These are phyloP conservation scores for Andrena bucephala DNA, from an alignment of 2,888 invertebrate species.

Conservation along the genomic window DNA sequence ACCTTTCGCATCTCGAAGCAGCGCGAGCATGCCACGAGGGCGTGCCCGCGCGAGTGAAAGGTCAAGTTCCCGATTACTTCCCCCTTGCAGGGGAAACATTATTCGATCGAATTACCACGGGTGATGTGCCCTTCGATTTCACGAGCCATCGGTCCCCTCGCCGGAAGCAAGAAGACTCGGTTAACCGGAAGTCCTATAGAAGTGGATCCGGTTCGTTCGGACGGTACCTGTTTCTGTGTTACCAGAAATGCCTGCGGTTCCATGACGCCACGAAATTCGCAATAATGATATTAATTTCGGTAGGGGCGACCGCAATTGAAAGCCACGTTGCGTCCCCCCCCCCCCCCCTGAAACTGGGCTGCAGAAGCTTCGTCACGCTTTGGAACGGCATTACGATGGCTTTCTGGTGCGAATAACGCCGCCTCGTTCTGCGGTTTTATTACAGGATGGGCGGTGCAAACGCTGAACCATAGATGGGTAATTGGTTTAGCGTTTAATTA, in stretches of 20 bases:
- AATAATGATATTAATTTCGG: slow-evolving; percentile 39
- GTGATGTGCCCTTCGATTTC: slow-evolving; percentile 66
- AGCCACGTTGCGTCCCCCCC: slow-evolving; percentile 3
- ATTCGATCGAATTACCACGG: slow-evolving; percentile 63
- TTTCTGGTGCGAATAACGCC: neutral
- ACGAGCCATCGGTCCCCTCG: slow-evolving; percentile 65
- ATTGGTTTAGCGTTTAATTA: neutral
- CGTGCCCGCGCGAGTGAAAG: neutral
- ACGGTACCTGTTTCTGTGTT: slow-evolving; percentile 46
- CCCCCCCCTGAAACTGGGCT: neutral
- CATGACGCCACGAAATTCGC: slow-evolving; percentile 48
- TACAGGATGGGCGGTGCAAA: neutral
- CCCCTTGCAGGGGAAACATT: slow-evolving; percentile 20
- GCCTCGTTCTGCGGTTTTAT: neutral
- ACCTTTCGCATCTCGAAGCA: neutral
- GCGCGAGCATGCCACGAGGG: neutral
- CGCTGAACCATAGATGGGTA: neutral
- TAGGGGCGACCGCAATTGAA: slow-evolving; percentile 12
- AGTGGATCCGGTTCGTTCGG: slow-evolving; percentile 56
- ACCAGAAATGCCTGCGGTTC: slow-evolving; percentile 64
- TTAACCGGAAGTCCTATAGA: slow-evolving; percentile 67
- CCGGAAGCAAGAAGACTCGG: slow-evolving; percentile 66
- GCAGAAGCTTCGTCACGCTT: slow-evolving; percentile 9
- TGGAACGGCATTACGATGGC: slow-evolving; percentile 7
- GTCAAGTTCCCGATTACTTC: slow-evolving; percentile 43